Conservation (phyloP, 2,888 invertebrate genomes). For the Fissipunctia ypsillon region DNA sequence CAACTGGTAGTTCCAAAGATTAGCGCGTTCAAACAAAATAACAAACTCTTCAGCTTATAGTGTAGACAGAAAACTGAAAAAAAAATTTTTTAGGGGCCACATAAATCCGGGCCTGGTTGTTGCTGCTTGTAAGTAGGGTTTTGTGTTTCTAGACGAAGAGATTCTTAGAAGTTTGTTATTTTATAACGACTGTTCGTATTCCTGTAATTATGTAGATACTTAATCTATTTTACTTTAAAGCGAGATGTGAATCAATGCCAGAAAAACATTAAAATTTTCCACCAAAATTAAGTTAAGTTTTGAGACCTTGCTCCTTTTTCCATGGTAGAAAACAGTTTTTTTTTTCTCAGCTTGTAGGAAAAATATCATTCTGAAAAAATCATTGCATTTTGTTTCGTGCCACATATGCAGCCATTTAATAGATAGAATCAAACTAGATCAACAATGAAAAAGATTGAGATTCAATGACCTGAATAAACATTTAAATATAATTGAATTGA, state of each 20-base stretch:
- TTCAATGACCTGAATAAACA: constrained; percentile 50
- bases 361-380: neutral
- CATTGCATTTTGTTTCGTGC: neutral
- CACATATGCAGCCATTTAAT: no score
- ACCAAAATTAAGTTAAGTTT: neutral
- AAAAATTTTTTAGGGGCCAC: no score
- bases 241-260: neutral
- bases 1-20: no score
- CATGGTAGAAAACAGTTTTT: no score
- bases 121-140: neutral
- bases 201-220: neutral
- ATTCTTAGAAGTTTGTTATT: constrained; percentile 15
- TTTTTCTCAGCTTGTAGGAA: neutral
- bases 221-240: neutral
- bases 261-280: neutral
- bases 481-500: constrained; percentile 28
- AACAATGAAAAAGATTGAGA: constrained; percentile 30
- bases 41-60: no score
- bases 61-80: no score
- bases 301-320: neutral
- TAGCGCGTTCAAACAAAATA: no score
- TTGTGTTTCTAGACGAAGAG: constrained; percentile 16
- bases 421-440: constrained; percentile 24
- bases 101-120: no score
- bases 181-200: neutral